phyloP scores from a whole-genome alignment of 2,113 vertebrate species.

The Colinus virginianus region DNA sequence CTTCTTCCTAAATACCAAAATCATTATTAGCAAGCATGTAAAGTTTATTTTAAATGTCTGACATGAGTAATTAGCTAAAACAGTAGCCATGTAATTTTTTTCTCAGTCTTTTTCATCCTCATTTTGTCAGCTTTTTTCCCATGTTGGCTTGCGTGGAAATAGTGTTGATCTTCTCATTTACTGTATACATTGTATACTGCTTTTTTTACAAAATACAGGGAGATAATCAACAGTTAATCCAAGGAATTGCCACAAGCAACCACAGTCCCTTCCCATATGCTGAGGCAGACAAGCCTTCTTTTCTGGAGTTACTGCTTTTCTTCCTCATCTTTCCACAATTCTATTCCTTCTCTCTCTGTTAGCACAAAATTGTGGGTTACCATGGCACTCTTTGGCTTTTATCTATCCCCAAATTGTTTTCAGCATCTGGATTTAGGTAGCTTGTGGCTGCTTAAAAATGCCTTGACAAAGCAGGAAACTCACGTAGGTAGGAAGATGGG shows the following conservation, averaged over 20 bases:
- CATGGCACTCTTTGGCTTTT: background rate
- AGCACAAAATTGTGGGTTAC: background rate
- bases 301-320: background rate
- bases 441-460: background rate
- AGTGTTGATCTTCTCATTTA: background rate
- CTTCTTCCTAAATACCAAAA: background rate
- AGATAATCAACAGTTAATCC: background rate
- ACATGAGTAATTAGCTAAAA: slow-evolving; percentile 19
- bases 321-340: background rate
- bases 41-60: background rate
- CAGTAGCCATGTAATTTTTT: background rate
- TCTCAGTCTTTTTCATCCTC: background rate
- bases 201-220: background rate
- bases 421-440: background rate
- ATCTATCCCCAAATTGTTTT: background rate
- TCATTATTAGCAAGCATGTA: background rate
- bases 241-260: background rate
- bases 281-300: background rate
- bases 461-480: background rate
- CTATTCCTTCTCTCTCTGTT: background rate
- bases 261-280: background rate
- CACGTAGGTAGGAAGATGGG: too few species aligned
- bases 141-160: background rate
- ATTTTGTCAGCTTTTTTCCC: background rate
- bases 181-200: background rate